These are phyloP conservation scores for Palaemon carinicauda DNA, from an alignment of 1,140 invertebrate genomes.

Conservation along the genomic window DNA sequence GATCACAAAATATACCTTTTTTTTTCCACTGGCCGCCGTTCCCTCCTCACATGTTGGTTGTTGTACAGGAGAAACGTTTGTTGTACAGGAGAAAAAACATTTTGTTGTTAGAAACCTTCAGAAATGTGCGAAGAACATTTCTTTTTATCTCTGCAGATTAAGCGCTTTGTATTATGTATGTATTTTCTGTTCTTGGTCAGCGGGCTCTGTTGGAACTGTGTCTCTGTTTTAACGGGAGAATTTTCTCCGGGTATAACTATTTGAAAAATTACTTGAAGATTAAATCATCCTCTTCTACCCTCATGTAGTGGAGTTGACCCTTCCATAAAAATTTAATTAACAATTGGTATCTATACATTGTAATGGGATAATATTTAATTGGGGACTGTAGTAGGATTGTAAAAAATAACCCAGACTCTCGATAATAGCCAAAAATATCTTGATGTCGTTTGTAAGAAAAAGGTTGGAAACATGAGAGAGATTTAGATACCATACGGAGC, in stretches of 20 bases:
- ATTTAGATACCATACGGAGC: not conserved
- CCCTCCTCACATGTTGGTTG: conserved; percentile 53
- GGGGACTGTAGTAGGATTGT: too few species aligned
- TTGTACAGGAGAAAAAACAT: conserved; percentile 46
- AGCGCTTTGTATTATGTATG: conserved; percentile 20
- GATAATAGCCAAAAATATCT: too few species aligned
- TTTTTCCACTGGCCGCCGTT: conserved; percentile 30
- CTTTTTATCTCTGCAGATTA: conserved; percentile 34
- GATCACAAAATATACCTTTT: conserved; percentile 30
- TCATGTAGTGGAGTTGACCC: too few species aligned
- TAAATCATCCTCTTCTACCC: too few species aligned
- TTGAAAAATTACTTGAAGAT: too few species aligned
- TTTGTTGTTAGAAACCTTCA: conserved; percentile 41
- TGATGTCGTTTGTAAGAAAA: not conserved
- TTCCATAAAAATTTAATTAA: too few species aligned
- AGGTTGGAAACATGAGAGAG: not conserved
- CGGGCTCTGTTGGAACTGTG: conserved; percentile 25
- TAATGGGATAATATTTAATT: too few species aligned
- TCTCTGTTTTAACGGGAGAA: not conserved
- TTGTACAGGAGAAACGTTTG: conserved; percentile 49
- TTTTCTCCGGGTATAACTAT: too few species aligned
- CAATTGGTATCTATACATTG: too few species aligned
- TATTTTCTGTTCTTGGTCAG: not conserved
- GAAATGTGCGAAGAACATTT: conserved; percentile 11
- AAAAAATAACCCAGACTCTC: too few species aligned